Evolutionary conservation across 1,140 invertebrate species (phyloP).

Genomic region (Hylaeus volcanicus): DNA sequence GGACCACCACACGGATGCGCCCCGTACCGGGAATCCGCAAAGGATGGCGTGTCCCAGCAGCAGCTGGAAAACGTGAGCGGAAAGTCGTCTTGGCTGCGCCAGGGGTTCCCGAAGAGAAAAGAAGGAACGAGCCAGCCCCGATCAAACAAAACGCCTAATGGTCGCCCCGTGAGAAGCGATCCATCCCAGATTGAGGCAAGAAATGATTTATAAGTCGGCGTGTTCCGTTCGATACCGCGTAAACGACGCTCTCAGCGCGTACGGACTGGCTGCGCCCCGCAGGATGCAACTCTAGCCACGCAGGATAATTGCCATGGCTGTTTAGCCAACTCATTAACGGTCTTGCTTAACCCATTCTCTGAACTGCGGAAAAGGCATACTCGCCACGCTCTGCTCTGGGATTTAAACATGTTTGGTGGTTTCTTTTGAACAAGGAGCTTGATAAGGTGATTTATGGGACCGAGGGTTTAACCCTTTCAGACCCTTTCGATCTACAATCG

Average conservation of each 20-base stretch:
- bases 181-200: constrained; percentile 49
- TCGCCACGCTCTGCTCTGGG: no score
- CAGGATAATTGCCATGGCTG: constrained; percentile 27
- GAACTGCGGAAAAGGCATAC: no score
- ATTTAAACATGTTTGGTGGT: no score
- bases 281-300: not conserved
- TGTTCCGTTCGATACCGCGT: constrained; percentile 24
- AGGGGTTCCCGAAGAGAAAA: constrained; percentile 2
- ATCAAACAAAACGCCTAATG: constrained; percentile 53
- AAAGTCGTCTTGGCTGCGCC: constrained; percentile 21
- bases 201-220: constrained; percentile 56
- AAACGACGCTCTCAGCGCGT: constrained; percentile 15
- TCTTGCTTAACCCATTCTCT: not conserved
- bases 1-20: constrained; percentile 27
- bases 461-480: no score
- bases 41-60: not conserved
- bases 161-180: constrained; percentile 53
- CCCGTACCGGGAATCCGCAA: not conserved
- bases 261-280: not conserved
- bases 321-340: constrained; percentile 7
- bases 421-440: no score
- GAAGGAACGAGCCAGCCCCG: not conserved
- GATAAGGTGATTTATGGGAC: no score
- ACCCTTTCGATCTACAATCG: no score
- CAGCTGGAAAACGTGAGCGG: constrained; percentile 37